Conservation (phyloP, 2,113 vertebrate species). For the Taurulus bubalis region DNA sequence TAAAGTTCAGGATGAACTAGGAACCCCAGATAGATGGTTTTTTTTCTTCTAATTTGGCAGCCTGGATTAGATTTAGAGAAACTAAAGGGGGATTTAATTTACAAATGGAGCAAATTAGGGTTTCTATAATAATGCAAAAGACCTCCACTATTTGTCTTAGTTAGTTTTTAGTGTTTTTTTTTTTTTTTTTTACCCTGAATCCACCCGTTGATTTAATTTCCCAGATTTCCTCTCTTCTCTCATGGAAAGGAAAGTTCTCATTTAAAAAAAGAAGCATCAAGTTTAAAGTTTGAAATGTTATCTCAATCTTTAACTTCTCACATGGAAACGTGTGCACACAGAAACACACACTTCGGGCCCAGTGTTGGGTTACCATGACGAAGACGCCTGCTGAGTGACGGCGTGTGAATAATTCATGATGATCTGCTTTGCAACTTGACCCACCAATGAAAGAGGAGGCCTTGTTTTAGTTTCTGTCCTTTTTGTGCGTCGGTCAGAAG, state of each 20-base stretch:
- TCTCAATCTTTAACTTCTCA: background rate
- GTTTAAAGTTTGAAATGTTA: background rate
- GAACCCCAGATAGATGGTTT: slow-evolving; percentile 1
- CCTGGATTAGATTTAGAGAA: slow-evolving; percentile 26
- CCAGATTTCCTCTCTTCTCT: background rate
- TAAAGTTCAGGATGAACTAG: slow-evolving; percentile 18
- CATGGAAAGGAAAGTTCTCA: background rate
- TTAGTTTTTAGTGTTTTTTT: background rate
- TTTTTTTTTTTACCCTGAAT: background rate
- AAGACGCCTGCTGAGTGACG: slow-evolving; percentile 41
- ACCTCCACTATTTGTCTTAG: background rate
- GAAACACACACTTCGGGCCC: slow-evolving; percentile 29
- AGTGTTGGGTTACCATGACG: slow-evolving; percentile 58
- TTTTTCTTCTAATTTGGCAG: background rate
- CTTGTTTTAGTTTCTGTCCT: background rate
- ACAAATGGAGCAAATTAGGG: background rate
- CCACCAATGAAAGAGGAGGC: slow-evolving; percentile 19
- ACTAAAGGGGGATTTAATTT: background rate
- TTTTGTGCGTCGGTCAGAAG: background rate
- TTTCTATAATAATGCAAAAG: background rate
- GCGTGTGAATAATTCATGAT: slow-evolving; percentile 72
- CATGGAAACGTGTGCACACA: slow-evolving; percentile 10
- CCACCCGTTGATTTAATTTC: background rate
- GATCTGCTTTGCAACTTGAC: slow-evolving; percentile 63
- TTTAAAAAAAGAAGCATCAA: background rate